Evolutionary conservation across 2,888 invertebrate species (phyloP), one percentile per base, ranked within the genome.

Genomic region (Trichogramma dendrolimi): DNA sequence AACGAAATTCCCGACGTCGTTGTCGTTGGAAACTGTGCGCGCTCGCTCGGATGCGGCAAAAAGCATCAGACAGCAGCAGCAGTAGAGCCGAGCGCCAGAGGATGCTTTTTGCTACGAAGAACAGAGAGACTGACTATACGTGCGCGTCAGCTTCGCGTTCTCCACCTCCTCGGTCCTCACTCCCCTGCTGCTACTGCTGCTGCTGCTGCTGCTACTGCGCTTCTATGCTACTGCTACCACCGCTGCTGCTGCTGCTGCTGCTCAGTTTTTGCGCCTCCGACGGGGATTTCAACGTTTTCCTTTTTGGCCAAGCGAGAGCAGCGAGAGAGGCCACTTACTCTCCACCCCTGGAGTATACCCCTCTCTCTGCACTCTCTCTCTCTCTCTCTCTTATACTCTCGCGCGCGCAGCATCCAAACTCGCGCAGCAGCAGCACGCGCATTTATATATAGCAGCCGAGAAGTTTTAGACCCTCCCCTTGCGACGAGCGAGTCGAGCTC

Each of bases 11-110:
- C 63, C 67, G 68, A 71, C 71, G 70, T 70, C 71, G 72, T 27
- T 27, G 74, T 74, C 74, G 76, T 75, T 77, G 77, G 77, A 76
- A 77, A 76, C 77, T 75, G 76, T 71, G 76, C 75, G 39, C 54
- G 63, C 58, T 56, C 71, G 75, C 74, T 44, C 48, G 8, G 8
- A 73, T 76, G 71, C 72, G 72, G 73, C 79, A 79, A 79, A 79
- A 79, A 79, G 77, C 75, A 75, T 76, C 79, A 79, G 79, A 79
- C 79, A 79, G 78, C 79, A 77, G 73, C 27, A 27, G 27, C 27
- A 27, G 27, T 27, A 27, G 27, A 27, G 27, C 27, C 27, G 27
- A 27, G 27, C 27, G 27, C 27, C 27, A 27, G 27, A 27, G 27
- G 76, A 75, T 72, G 77, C 79, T 79, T 66, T 79, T 79, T 79